Conservation (phyloP, 1,140 invertebrate genomes). For the Arctopsyche grandis region DNA sequence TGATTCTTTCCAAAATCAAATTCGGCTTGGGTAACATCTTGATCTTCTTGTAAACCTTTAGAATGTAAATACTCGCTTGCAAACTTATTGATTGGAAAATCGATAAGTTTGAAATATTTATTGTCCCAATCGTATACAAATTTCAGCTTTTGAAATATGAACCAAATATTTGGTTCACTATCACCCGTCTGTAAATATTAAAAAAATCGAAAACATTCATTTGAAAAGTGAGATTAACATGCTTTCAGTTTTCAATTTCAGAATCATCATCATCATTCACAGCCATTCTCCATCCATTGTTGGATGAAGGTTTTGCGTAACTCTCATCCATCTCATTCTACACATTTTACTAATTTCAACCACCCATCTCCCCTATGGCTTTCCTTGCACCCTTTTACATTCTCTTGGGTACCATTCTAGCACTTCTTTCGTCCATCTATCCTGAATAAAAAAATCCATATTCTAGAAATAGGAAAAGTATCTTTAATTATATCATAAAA, state of each 20-base stretch:
- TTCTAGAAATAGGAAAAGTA: background rate
- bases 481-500: too few relatives aligned
- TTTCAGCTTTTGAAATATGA: conserved; percentile 97
- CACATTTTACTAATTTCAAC: too few relatives aligned
- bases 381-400: too few relatives aligned
- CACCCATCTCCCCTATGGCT: too few relatives aligned
- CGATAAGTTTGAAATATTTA: conserved; percentile 81
- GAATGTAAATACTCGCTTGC: conserved; percentile 83
- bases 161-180: conserved; percentile 74
- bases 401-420: too few relatives aligned
- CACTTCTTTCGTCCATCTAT: too few relatives aligned
- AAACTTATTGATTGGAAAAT: conserved; percentile 82
- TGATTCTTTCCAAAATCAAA: conserved; percentile 90
- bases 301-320: too few relatives aligned
- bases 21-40: conserved; percentile 77
- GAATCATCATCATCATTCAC: too few relatives aligned
- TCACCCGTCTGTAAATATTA: conserved; percentile 47
- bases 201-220: background rate
- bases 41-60: conserved; percentile 88
- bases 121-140: conserved; percentile 88
- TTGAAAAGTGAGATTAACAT: too few relatives aligned
- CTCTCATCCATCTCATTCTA: too few relatives aligned
- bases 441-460: background rate
- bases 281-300: too few relatives aligned
- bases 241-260: too few relatives aligned